Evolutionary conservation across 2,888 invertebrate species (phyloP), one percentile per base, ranked within the genome.

Genomic region (Pyrrhia umbra): DNA sequence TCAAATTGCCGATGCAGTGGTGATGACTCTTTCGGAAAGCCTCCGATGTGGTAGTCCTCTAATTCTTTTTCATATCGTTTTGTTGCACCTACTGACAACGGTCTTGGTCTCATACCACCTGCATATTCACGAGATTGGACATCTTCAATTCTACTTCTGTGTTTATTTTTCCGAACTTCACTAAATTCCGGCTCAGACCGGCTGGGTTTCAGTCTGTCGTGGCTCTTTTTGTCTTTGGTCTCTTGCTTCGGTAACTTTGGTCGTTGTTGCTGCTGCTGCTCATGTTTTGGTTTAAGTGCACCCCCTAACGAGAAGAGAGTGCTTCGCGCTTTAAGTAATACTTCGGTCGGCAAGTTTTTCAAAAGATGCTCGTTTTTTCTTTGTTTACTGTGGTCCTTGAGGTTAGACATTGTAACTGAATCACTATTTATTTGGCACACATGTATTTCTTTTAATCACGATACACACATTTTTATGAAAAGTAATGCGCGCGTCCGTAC

Each of bases 321-420:
- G 68, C 90, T 94, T 61, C 93, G 86, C 1, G 95, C 95, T 81
- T 93, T 93, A 16, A 92, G 71, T 45, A 95, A 78, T 0, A 95
- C 95, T 82, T 95, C 95, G 6, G 91, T 87, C 0, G 95, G 95
- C 40, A 95, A 82, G 65, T 88, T 95, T 77, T 95, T 95, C 40
- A 95, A 85, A 8, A 84, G 80, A 81, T 94, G 89, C 79, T 96
- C 89, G 86, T 92, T 88, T 75, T 89, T 83, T 74, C 89, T 84
- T 72, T 89, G 91, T 85, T 95, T 95, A 49, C 82, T 87, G 27
- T 85, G 84, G 45, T 95, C 91, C 79, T 93, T 94, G 68, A 90
- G 87, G 46, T 89, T 91, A 64, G 95, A 95, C 89, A 95, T 94
- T 80, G 87, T 85, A 68, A 43, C 64, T 50, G 56, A 30, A 52